Conservation (phyloP, 2,888 invertebrate genomes). For the Heteromyza rotundicornis region DNA sequence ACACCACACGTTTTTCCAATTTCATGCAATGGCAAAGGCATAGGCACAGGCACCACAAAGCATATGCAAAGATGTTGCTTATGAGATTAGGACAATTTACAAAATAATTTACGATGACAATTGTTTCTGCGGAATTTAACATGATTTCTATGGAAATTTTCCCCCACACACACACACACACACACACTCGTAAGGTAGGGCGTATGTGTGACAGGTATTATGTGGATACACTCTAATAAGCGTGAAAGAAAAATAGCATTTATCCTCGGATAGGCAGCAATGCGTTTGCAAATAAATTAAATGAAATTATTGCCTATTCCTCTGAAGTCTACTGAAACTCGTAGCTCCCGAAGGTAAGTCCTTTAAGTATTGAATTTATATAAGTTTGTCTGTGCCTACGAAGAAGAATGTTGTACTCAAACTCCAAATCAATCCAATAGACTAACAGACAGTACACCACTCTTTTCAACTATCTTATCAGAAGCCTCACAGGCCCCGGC, state of each 20-base stretch:
- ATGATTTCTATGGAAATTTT: slow-evolving; percentile 5
- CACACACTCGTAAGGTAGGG: neutral
- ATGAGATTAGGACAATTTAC: slow-evolving; percentile 26
- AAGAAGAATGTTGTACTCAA: too few species aligned
- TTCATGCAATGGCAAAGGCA: neutral
- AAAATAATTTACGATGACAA: slow-evolving; percentile 29
- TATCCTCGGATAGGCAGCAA: too few species aligned
- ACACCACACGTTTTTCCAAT: neutral
- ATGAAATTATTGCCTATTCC: too few species aligned
- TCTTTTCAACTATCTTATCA: neutral
- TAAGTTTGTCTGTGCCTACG: too few species aligned
- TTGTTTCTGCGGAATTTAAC: slow-evolving; percentile 24
- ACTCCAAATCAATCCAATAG: too few species aligned
- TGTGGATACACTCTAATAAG: neutral
- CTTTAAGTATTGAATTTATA: too few species aligned
- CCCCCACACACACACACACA: neutral
- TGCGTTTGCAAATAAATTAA: too few species aligned
- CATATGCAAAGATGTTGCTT: slow-evolving; percentile 8
- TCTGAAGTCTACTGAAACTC: too few species aligned
- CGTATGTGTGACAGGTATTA: slow-evolving; percentile 15
- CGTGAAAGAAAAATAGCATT: neutral
- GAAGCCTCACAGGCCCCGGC: neutral
- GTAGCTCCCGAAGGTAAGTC: too few species aligned
- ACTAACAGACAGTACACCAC: too few species aligned
- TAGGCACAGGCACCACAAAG: neutral